Evolutionary conservation across 2,888 invertebrate species (phyloP).

Genomic region (Cantharis rufa): DNA sequence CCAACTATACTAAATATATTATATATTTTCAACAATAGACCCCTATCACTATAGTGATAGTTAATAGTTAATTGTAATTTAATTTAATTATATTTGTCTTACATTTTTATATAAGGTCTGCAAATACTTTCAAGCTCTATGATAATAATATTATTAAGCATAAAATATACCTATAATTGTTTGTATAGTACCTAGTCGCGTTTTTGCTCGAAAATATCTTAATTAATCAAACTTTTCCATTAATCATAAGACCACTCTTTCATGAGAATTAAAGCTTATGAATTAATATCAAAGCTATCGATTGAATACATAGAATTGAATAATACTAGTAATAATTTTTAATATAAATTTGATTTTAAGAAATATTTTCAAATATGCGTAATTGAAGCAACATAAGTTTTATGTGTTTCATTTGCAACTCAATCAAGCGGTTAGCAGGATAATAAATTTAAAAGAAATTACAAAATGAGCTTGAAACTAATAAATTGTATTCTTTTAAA

Average conservation of each 20-base stretch:
- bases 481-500: conserved; percentile 30
- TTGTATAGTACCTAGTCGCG: background rate
- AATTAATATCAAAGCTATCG: background rate
- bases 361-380: background rate
- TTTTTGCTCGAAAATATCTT: background rate
- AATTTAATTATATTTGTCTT: no score
- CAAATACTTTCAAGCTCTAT: background rate
- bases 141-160: background rate
- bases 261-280: background rate
- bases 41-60: no score
- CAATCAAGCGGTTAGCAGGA: background rate
- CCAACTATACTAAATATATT: no score
- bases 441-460: background rate
- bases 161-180: background rate
- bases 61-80: no score
- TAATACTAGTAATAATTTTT: background rate
- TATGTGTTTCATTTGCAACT: background rate
- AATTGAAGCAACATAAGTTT: background rate
- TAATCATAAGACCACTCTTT: background rate
- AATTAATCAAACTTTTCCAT: background rate
- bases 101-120: no score
- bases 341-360: background rate
- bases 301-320: background rate
- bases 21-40: no score
- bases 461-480: conserved; percentile 15